Base-by-base conservation (phyloP, 2,113 vertebrate species). In the Elephas maximus region DNA sequence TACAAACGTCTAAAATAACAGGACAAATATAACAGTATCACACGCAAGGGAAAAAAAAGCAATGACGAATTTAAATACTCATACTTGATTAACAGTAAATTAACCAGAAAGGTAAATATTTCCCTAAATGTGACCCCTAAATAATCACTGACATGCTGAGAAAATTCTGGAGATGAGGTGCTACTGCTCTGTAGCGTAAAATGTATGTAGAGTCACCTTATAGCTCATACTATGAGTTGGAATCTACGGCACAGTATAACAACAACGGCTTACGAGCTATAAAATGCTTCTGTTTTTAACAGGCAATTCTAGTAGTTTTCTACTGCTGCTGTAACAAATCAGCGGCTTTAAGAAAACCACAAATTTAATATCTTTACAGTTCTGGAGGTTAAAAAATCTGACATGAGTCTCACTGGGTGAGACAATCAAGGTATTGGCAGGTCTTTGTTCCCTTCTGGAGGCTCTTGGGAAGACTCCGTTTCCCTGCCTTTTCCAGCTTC, bases 71-170 rank as follows among this genome's bases (percentile, higher is more conserved):
- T 67, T 90, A 83, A 92, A 82, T 71, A 51, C 30, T 79, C 83
- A 85, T 11, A 76, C 28, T 71, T 80, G 33, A 94, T 73, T 96
- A 63, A 90, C 1, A 85, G 5, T 62, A 14, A 95, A 60, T 91
- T 82, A 95, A 88, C 10, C 28, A 85, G 23, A 93, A 95, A 93
- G n/a, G 80, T 77, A 91, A 95, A 0, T 51, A 94, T 44, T 88
- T 94, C n/a, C 84, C 67, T 86, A 95, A 88, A 80, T 88, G 37
- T 94, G 33, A 14, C 67, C 33, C 88, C 41, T 69, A 92, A 95
- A 76, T 80, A 95, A 57, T 10, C 83, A 94, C 6, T 23, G 62
- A 91, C 17, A 94, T 41, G 65, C 71, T 60, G 23, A 76, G 28
- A 78, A 96, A 91, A 96, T 71, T 26, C n/a, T 83, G 7, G 76